Conservation (phyloP, 2,113 vertebrate genomes). For the Scalopus aquaticus region DNA sequence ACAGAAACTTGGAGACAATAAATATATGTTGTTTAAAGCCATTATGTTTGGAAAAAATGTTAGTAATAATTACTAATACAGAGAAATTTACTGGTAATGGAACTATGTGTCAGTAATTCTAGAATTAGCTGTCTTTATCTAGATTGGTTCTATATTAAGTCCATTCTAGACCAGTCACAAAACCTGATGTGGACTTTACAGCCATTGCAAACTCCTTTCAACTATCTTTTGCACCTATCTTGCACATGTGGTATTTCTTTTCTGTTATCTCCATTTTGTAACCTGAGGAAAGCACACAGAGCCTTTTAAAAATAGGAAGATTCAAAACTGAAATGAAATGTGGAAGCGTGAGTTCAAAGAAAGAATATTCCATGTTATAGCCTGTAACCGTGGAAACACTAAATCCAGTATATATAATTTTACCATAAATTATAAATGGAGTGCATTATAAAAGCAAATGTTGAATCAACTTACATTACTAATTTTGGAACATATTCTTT, state of each 20-base stretch:
- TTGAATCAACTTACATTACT: conserved; percentile 54
- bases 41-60: neutral
- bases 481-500: conserved; percentile 60
- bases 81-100: neutral
- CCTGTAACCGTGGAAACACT: neutral
- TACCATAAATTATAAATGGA: conserved; percentile 30
- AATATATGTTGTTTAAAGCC: neutral
- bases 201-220: neutral
- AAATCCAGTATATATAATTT: neutral
- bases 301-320: neutral
- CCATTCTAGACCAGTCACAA: neutral
- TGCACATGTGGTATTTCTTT: neutral
- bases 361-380: neutral
- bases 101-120: neutral
- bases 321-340: neutral
- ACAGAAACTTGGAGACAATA: neutral
- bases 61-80: neutral
- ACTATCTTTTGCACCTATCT: neutral
- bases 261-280: neutral
- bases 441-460: conserved; percentile 3
- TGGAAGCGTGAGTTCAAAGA: conserved; percentile 2
- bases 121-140: conserved; percentile 41
- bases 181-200: neutral
- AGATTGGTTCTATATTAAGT: neutral
- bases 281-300: neutral